Evolutionary conservation across 2,888 invertebrate species (phyloP), one percentile per base, ranked within the genome.

Genomic region (Neelides folsomi): DNA sequence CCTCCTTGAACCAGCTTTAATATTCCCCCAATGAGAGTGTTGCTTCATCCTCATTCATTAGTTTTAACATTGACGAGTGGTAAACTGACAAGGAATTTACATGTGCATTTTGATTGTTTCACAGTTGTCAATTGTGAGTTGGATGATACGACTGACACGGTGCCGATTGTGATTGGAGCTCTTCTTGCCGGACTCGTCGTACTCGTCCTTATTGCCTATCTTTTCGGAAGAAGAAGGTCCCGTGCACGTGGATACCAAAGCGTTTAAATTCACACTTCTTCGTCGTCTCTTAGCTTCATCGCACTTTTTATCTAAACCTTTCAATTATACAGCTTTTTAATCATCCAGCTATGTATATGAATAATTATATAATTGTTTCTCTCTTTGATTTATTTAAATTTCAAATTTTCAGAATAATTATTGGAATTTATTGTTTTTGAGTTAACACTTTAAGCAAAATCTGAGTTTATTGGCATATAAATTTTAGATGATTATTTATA

Each of bases 101-200:
- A 38, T 41, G 34, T n/a, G 8, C 43, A 49, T 41, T 18, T 52
- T 54, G 57, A 47, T 58, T 53, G 51, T 62, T 54, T 55, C 73
- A 1, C 71, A 84, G 84, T 80, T 1, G 74, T 78, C 66, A 83
- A 86, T 67, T 88, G 88, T 71, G 77, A 78, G 65, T 75, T 79
- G 52, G 75, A 76, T 37, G 80, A 81, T 66, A 81, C 84, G 5
- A 80, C 86, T 13, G 95, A 95, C 73, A 79, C 90, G 58, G 94
- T 98, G 53, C 97, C 97, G 19, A 94, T 98, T 68, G 90, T 88
- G 18, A 97, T 98, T 57, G 98, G 97, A 13, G 87, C 88, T 69
- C 87, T 89, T 47, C 76, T 98, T 53, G 89, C 86, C 57, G 86
- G 80, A 47, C 77, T 95, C 53, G 90, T 97, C 59, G 74, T 93